Base-by-base conservation (phyloP, 2,797 vertebrate species). In the Lithobates pipiens region DNA sequence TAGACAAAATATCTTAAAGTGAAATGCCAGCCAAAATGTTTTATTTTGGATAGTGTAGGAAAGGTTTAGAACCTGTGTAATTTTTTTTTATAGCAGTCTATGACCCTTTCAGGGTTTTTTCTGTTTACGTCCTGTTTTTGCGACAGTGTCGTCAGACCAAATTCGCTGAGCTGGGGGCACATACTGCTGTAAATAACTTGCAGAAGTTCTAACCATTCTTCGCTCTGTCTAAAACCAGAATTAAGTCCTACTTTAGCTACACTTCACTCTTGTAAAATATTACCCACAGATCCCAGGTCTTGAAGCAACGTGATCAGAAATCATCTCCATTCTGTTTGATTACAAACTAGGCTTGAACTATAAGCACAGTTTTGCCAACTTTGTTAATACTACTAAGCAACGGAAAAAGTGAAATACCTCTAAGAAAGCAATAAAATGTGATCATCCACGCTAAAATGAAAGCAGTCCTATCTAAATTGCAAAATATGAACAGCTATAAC, bases 291-390 rank as follows among this genome's bases (percentile, higher is more conserved):
- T 73, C 15, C 39, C 10, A 44, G 23, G 39, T 10, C 71, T 73
- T 23, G 11, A 5, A 11, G 23, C 44, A 23, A 8, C 5, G 16
- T 70, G 29, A 70, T 21, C 32, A 73, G 36, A 73, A 25, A 13
- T 13, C 16, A 9, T 57, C 3, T 77, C 70, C 90, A 87, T 85
- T 89, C 39, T 63, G 32, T 78, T 70, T 15, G 32, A 50, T 70
- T 80, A 44, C 6, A 34, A 42, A 42, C 13, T 27, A 81, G 54
- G 79, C 69, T 72, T 81, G 79, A 81, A 73, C 32, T 46, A 42
- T 25, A 81, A 39, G 46, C 79, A 72, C 69, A 72, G 79, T 36
- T 27, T 39, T n/a, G n/a, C 44, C 77, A 70, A 23, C 44, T 29
- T 69, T 46, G 50, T 32, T 81, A 63, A 42, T 73, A 54, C 69